Base-by-base conservation (phyloP, 1,140 invertebrate genomes). In the Agrilus planipennis region DNA sequence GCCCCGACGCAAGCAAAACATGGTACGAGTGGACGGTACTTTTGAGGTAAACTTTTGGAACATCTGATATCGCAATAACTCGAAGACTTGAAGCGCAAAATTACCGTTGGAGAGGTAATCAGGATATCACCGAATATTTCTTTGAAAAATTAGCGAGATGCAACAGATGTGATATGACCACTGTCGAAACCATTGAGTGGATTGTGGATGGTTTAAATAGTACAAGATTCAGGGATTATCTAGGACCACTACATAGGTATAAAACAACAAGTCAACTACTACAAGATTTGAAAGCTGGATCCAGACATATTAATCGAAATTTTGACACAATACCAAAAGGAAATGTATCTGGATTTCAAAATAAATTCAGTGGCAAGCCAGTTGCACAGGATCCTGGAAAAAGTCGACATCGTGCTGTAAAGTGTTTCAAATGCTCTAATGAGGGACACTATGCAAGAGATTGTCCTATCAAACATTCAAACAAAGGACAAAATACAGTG, bases 141-240 rank as follows among this genome's bases (percentile, higher is more conserved):
- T 34, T 34, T 34, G 32, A 34, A 34, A 34, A 34, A 6, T 21
- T 34, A 10, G 32, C 32, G 4, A 34, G 15, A 21, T 34, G 32
- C 12, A 34, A 34, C 15, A 34, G 19, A 34, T 34, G 32, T 18
- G 15, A 5, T 7, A 34, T 16, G 32, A 34, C 11, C 11, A 18
- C 4, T 11, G 4, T 15, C 4, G 32, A 34, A 18, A 34, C 4
- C 6, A 15, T 34, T 15, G 6, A 34, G 12, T 34, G 32, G 32
- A 19, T 34, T 5, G 32, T 34, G 5, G 16, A 34, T 34, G 32
- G 32, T n/a, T 21, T 34, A 21, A 34, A 34, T 16, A 12, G 15
- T 18, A 16, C 4, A 4, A 16, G 15, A 9, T 34, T 34, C 19
- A 3, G 15, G 5, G 15, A 16, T 6, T 34, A 19, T 18, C 19